phyloP scores from a whole-genome alignment of 2,113 vertebrate genomes.

The Oncorhynchus nerka region DNA sequence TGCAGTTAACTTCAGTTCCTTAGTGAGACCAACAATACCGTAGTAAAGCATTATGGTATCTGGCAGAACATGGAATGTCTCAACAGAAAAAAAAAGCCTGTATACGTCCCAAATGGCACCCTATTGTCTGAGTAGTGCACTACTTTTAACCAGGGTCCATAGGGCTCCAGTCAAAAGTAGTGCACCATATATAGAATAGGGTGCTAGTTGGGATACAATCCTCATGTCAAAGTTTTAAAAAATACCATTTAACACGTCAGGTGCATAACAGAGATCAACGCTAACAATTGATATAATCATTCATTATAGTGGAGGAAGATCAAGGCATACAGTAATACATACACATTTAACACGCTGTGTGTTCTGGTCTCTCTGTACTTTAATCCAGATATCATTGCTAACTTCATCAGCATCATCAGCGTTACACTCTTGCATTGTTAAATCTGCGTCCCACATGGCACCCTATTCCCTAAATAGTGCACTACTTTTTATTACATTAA shows the following conservation, averaged over 20 bases:
- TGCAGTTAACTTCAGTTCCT: not conserved
- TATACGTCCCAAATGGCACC: too few species aligned
- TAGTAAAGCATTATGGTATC: conserved; percentile 9
- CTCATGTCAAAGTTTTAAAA: conserved; percentile 20
- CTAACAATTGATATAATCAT: conserved; percentile 18
- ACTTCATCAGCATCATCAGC: conserved; percentile 56
- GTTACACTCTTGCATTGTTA: conserved; percentile 48
- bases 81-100: conserved; percentile 1
- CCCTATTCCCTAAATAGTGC: too few species aligned
- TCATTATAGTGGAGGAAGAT: conserved; percentile 15
- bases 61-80: conserved; percentile 22
- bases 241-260: conserved; percentile 8
- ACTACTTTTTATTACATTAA: too few species aligned
- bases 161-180: too few species aligned
- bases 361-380: conserved; percentile 46
- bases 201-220: too few species aligned
- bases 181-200: too few species aligned
- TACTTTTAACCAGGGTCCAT: too few species aligned
- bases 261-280: not conserved
- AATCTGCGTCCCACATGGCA: conserved; percentile 18
- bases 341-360: conserved; percentile 18
- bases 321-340: conserved; percentile 12
- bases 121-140: too few species aligned
- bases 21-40: not conserved
- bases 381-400: conserved; percentile 43